Percentiles rank a stretch among this genome's conserved stretches.
Evolutionary conservation across 2,888 invertebrate genomes (phyloP).

Genomic region (Hetaerina titia): DNA sequence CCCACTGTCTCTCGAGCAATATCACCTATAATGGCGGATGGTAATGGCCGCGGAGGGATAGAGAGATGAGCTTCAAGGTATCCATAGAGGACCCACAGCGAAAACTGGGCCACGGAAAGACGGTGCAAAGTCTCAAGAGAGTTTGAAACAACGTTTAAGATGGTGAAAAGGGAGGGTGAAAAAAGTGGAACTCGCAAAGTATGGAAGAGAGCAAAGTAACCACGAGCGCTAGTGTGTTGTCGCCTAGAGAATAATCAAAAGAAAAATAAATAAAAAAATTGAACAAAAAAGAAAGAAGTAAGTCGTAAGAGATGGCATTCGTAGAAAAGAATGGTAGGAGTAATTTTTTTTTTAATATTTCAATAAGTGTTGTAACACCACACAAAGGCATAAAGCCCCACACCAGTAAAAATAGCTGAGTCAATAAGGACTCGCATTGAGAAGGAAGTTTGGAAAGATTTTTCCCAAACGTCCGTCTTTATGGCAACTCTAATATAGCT

Average conservation of each 20-base stretch:
- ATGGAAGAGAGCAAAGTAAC: background rate
- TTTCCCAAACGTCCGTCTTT: background rate
- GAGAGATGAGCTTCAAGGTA: conserved; percentile 9
- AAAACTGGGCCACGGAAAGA: conserved; percentile 54
- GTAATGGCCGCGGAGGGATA: conserved; percentile 52
- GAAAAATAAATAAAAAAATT: background rate
- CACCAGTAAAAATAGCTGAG: background rate
- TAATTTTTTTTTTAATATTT: conserved; percentile 28
- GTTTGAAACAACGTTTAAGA: conserved; percentile 28
- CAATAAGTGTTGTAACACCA: background rate
- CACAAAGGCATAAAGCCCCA: background rate
- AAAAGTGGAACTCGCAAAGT: background rate
- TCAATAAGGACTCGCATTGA: background rate
- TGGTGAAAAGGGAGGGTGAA: background rate
- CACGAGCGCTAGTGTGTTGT: background rate
- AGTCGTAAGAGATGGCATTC: background rate
- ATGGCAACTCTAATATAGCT: background rate
- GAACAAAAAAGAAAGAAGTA: background rate
- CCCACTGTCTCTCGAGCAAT: conserved; percentile 22
- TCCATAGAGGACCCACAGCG: background rate
- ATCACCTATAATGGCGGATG: conserved; percentile 61
- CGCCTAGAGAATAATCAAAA: conserved; percentile 37
- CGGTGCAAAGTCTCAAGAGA: conserved; percentile 20
- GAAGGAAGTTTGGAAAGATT: background rate
- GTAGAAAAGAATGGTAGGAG: background rate